These are phyloP conservation scores for Calliphora vicina DNA, from an alignment of 1,140 invertebrate genomes.

Conservation along the genomic window DNA sequence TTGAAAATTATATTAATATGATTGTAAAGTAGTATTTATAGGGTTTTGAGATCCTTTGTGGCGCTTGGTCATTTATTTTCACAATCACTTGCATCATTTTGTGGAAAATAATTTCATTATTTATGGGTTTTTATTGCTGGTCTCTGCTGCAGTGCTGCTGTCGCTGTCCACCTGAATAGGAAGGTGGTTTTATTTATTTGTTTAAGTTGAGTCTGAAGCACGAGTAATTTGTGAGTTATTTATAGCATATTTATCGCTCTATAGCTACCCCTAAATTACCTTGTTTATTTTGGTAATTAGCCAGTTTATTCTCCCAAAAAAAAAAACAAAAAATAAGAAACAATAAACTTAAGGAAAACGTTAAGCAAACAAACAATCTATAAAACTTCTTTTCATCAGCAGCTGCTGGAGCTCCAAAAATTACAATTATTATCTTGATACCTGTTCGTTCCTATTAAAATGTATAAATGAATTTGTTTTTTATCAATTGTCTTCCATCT, in stretches of 20 bases:
- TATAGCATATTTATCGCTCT: constrained; percentile 17
- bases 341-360: neutral
- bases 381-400: neutral
- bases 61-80: constrained; percentile 32
- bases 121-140: neutral
- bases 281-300: constrained; percentile 34
- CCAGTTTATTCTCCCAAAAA: neutral
- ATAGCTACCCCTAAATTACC: constrained; percentile 11
- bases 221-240: constrained; percentile 10
- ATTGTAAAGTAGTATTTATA: neutral
- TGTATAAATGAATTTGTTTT: neutral
- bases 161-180: neutral
- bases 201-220: neutral
- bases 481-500: constrained; percentile 1
- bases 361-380: neutral
- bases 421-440: constrained; percentile 12
- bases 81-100: constrained; percentile 23
- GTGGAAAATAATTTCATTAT: constrained; percentile 19
- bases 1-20: neutral
- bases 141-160: neutral
- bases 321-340: neutral
- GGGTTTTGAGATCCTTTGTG: neutral
- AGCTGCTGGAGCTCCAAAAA: neutral
- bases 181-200: neutral
- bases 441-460: neutral